A percentile compares a stretch with the other conserved stretches of the same genome.
Conservation (phyloP, 2,888 invertebrate species). For the Phyto melanocephala region DNA sequence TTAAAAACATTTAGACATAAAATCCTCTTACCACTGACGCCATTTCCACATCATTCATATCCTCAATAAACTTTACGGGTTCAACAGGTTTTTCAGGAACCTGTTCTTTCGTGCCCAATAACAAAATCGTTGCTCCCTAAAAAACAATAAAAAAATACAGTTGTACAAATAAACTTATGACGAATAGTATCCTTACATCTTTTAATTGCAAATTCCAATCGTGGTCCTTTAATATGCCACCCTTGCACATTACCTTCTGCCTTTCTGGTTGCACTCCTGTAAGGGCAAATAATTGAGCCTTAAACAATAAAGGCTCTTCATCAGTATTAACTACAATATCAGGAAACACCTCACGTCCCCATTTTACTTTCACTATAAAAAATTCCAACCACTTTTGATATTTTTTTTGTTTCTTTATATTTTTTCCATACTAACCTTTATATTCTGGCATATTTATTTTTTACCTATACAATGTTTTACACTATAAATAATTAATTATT, state of each 20-base stretch:
- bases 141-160: constrained; percentile 73
- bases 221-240: constrained; percentile 92
- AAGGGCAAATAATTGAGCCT: constrained; percentile 92
- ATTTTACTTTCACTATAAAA: constrained; percentile 96
- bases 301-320: constrained; percentile 95
- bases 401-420: background rate
- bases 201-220: constrained; percentile 93
- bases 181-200: constrained; percentile 85
- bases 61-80: constrained; percentile 94
- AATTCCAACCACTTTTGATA: background rate
- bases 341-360: constrained; percentile 96
- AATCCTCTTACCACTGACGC: constrained; percentile 84
- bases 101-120: constrained; percentile 98
- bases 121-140: constrained; percentile 90
- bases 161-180: background rate
- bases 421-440: constrained; percentile 69
- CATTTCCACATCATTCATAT: constrained; percentile 95
- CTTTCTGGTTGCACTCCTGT: constrained; percentile 97
- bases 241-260: constrained; percentile 99
- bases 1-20: no score
- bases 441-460: constrained; percentile 71
- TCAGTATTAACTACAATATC: constrained; percentile 96
- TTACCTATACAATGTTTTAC: constrained; percentile 28
- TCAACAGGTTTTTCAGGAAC: constrained; percentile 91
- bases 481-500: constrained; percentile 10